Percentiles rank a stretch among this genome's conserved stretches.
phyloP scores from a whole-genome alignment of 2,797 vertebrate species.

The Cossypha dichroa region DNA sequence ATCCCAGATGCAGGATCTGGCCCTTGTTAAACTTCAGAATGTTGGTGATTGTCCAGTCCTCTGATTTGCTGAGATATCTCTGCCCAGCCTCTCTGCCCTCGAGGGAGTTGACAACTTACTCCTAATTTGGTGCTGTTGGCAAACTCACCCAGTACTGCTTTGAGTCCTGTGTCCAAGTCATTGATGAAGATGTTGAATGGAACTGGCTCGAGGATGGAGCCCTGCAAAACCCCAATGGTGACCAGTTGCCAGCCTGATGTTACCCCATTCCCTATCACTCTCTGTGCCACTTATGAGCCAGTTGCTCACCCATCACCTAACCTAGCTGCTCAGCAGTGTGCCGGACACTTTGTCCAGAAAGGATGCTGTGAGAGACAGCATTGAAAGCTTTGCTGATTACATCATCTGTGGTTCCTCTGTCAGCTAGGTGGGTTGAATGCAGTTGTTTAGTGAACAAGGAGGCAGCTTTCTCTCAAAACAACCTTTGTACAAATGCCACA shows the following conservation, averaged over 20 bases:
- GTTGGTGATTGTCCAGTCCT: background rate
- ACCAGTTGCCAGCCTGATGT: background rate
- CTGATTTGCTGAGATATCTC: background rate
- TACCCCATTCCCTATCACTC: background rate
- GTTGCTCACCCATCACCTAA: background rate
- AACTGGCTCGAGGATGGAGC: background rate
- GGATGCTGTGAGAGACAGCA: background rate
- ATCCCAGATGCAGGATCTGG: background rate
- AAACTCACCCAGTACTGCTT: background rate
- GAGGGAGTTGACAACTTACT: background rate
- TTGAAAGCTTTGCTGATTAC: background rate
- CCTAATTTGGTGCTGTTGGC: background rate
- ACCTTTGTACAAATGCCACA: background rate
- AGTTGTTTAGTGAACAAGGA: background rate
- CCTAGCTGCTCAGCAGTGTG: background rate
- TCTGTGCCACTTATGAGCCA: background rate
- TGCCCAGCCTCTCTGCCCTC: background rate
- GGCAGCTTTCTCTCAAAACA: background rate
- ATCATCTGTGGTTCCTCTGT: background rate
- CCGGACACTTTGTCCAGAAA: background rate
- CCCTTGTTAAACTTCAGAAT: background rate
- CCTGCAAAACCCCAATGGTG: background rate
- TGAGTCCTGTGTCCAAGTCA: background rate
- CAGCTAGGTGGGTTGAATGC: background rate
- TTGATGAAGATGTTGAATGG: background rate